Evolutionary conservation across 2,888 invertebrate genomes (phyloP).

Genomic region (Ephialtes manifestator): DNA sequence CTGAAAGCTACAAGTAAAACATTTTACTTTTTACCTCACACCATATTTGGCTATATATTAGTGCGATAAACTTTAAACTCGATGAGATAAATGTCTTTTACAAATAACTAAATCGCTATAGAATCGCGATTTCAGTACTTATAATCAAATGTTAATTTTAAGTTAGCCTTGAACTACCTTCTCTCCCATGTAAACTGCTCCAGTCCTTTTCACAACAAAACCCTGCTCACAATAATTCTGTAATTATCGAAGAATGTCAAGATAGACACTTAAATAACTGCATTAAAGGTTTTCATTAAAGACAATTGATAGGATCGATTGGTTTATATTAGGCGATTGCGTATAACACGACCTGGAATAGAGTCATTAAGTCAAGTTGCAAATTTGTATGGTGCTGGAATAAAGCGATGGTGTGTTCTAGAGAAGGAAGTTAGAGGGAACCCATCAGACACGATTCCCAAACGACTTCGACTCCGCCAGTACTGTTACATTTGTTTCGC

Average conservation of each 20-base stretch:
- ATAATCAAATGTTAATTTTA: no score
- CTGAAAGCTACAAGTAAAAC: no score
- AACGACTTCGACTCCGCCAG: slow-evolving; percentile 53
- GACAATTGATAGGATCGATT: slow-evolving; percentile 54
- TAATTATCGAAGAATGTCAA: slow-evolving; percentile 25
- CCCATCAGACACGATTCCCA: slow-evolving; percentile 44
- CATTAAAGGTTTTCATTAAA: slow-evolving; percentile 46
- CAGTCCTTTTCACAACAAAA: no score
- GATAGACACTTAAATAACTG: slow-evolving; percentile 38
- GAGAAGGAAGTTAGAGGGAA: slow-evolving; percentile 10
- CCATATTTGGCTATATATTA: no score
- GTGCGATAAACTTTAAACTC: no score
- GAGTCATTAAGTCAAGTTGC: slow-evolving; percentile 39
- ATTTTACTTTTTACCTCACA: no score
- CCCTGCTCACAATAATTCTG: no score
- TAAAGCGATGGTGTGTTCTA: background rate
- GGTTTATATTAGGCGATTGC: slow-evolving; percentile 11
- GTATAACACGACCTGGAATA: slow-evolving; percentile 26
- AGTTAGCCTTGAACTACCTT: no score
- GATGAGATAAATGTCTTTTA: no score
- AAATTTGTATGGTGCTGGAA: background rate
- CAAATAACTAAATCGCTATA: no score
- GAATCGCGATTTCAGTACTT: no score
- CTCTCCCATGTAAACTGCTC: background rate
- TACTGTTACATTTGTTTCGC: slow-evolving; percentile 69